These are phyloP conservation scores for Botia kubotai DNA, from an alignment of 2,797 vertebrate genomes.

Conservation along the genomic window DNA sequence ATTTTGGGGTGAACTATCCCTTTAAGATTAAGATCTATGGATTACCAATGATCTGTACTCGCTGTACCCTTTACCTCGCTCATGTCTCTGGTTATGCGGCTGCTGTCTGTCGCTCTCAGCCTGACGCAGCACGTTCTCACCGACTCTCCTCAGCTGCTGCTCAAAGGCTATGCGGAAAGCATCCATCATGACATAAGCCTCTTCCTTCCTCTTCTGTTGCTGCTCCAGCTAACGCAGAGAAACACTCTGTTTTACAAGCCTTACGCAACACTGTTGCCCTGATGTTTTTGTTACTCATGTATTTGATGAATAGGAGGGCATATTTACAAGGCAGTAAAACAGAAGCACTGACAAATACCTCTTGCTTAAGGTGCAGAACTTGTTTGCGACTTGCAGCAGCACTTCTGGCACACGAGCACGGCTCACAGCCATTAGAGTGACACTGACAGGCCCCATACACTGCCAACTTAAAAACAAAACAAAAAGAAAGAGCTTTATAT, in stretches of 20 bases:
- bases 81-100: slow-evolving; percentile 64
- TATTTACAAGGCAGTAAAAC: slow-evolving; percentile 4
- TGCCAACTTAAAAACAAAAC: slow-evolving; percentile 76
- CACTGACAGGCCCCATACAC: slow-evolving; percentile 87
- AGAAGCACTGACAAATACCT: slow-evolving; percentile 74
- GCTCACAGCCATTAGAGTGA: slow-evolving; percentile 65
- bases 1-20: not conserved
- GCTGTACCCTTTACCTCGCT: slow-evolving; percentile 66
- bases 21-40: not conserved
- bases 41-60: no score
- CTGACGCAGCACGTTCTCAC: slow-evolving; percentile 82
- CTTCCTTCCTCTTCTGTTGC: slow-evolving; percentile 83
- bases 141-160: slow-evolving; percentile 87
- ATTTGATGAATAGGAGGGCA: not conserved
- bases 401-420: slow-evolving; percentile 84
- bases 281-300: slow-evolving; percentile 4
- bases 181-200: slow-evolving; percentile 86
- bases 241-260: slow-evolving; percentile 25
- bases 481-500: slow-evolving; percentile 16
- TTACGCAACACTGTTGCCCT: not conserved
- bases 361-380: slow-evolving; percentile 82
- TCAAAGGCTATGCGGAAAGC: slow-evolving; percentile 94
- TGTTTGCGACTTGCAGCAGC: slow-evolving; percentile 84
- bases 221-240: slow-evolving; percentile 76
- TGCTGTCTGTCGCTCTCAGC: slow-evolving; percentile 77